Percentiles rank a stretch among this genome's conserved stretches.
These are phyloP conservation scores for Scortum barcoo DNA, from an alignment of 2,113 vertebrate genomes.

Conservation along the genomic window DNA sequence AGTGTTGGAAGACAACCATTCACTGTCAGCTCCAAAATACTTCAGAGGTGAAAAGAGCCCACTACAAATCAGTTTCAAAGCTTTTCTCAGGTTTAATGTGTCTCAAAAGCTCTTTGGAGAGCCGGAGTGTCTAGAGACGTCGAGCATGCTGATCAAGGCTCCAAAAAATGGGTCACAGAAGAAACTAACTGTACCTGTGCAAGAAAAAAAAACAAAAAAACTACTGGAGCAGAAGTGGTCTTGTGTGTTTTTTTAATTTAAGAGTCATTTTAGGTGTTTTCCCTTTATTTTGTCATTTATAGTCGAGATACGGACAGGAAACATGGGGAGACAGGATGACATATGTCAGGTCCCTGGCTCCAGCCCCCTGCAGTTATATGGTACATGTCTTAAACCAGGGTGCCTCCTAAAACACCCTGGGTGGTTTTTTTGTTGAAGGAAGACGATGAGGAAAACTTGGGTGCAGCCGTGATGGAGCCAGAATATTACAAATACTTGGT, in stretches of 20 bases:
- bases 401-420: not conserved
- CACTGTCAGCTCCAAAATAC: constrained; percentile 12
- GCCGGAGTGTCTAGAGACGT: not conserved
- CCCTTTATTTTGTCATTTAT: not conserved
- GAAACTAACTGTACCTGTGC: not conserved
- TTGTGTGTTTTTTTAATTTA: not conserved
- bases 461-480: not conserved
- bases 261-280: not conserved
- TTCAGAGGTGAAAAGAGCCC: constrained; percentile 29
- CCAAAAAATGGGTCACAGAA: not conserved
- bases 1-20: constrained; percentile 14
- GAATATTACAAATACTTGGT: not conserved
- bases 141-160: not conserved
- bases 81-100: constrained; percentile 29
- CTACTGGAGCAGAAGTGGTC: not conserved
- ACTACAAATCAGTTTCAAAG: not conserved
- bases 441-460: not conserved
- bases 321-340: not conserved
- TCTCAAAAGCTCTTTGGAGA: not conserved
- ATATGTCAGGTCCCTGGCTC: not conserved
- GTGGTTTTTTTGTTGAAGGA: not conserved
- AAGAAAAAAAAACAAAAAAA: not conserved
- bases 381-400: not conserved
- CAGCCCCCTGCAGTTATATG: not conserved
- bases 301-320: not conserved